Percentiles rank a stretch among this genome's conserved stretches.
These are phyloP conservation scores for Varanus salvator DNA, from an alignment of 2,113 vertebrate species.

Conservation along the genomic window DNA sequence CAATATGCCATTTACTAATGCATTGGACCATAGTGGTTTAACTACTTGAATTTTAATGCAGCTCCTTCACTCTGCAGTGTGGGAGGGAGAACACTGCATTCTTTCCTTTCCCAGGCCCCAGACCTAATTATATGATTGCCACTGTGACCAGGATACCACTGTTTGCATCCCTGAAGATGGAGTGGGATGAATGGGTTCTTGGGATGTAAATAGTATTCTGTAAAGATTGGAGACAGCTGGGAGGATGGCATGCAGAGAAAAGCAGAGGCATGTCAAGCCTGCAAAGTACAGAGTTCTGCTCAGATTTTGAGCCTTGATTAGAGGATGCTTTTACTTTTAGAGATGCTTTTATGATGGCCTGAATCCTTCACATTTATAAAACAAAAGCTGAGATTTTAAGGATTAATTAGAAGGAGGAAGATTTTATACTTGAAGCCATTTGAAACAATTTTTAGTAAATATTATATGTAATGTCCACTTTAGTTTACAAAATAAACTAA, in stretches of 20 bases:
- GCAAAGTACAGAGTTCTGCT: neutral
- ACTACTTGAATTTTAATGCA: constrained; percentile 11
- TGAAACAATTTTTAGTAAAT: constrained; percentile 5
- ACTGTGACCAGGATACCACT: neutral
- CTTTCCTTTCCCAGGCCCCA: constrained; percentile 9
- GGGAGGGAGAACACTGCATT: neutral
- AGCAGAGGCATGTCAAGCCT: neutral
- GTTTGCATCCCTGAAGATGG: constrained; percentile 4
- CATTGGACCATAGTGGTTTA: neutral
- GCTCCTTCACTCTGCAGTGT: neutral
- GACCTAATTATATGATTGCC: constrained; percentile 21
- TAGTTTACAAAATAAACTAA: neutral
- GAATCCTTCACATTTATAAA: neutral
- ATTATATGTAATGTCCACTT: neutral
- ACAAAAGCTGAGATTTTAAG: neutral
- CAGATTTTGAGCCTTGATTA: neutral
- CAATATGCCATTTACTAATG: neutral
- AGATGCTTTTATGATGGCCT: neutral
- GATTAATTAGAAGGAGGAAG: neutral
- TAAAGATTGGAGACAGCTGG: neutral
- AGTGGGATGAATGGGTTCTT: constrained; percentile 9
- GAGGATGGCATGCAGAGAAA: neutral
- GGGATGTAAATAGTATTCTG: neutral
- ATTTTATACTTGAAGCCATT: neutral
- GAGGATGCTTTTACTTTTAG: neutral